These are phyloP conservation scores for Macrotrachela quadricornifera DNA, from an alignment of 1,140 invertebrate genomes.

Conservation along the genomic window DNA sequence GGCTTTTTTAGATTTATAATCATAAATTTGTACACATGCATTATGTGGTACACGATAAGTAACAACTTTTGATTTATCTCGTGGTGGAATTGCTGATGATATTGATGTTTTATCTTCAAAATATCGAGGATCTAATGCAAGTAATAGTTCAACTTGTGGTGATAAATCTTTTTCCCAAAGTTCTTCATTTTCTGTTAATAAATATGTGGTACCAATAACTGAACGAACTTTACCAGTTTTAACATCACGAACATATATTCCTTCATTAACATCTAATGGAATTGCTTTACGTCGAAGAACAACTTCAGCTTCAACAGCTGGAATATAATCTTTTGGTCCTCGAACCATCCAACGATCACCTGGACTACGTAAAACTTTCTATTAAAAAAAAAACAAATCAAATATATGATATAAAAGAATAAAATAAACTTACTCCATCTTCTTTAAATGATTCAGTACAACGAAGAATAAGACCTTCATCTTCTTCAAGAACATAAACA, in stretches of 20 bases:
- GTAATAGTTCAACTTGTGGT: conserved; percentile 23
- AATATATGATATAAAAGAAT: conserved; percentile 16
- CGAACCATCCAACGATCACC: conserved; percentile 36
- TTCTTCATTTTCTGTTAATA: conserved; percentile 36
- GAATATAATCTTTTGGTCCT: conserved; percentile 35
- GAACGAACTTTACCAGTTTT: conserved; percentile 33
- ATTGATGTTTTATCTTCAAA: conserved; percentile 10
- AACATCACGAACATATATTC: conserved; percentile 35
- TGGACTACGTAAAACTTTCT: conserved; percentile 16
- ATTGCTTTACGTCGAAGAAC: conserved; percentile 30
- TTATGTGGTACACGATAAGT: conserved; percentile 35
- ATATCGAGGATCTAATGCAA: no score
- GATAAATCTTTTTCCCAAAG: conserved; percentile 32
- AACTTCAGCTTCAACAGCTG: conserved; percentile 34
- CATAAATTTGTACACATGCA: conserved; percentile 36
- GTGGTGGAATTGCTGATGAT: conserved; percentile 21
- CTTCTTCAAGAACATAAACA: conserved; percentile 31
- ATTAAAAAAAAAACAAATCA: background rate
- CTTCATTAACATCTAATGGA: conserved; percentile 35
- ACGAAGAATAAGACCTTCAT: conserved; percentile 34
- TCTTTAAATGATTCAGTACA: conserved; percentile 24
- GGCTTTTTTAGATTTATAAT: conserved; percentile 34
- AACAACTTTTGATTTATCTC: conserved; percentile 17
- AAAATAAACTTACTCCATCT: background rate
- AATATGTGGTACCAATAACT: conserved; percentile 33